A percentile compares a stretch with the other conserved stretches of the same genome.
Evolutionary conservation across 1,140 invertebrate species (phyloP).

Genomic region (Ceratina calcarata): DNA sequence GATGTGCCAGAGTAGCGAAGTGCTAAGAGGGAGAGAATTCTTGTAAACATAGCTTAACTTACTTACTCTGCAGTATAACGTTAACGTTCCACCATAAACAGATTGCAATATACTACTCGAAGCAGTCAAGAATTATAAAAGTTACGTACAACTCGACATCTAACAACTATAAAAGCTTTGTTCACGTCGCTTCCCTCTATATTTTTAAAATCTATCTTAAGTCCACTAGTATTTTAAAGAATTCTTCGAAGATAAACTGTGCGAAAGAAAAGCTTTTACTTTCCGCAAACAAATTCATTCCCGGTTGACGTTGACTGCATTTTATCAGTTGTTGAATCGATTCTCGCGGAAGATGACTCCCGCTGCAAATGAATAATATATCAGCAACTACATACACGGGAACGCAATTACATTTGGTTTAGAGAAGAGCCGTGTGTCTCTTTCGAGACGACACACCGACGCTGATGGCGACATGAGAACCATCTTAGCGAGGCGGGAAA

Average conservation of each 20-base stretch:
- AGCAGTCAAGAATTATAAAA: too few relatives aligned
- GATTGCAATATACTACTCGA: too few relatives aligned
- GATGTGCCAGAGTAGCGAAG: neutral
- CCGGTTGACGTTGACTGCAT: neutral
- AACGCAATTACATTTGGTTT: constrained; percentile 41
- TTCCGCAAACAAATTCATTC: too few relatives aligned
- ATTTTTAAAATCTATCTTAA: too few relatives aligned
- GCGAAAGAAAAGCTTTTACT: too few relatives aligned
- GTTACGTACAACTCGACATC: too few relatives aligned
- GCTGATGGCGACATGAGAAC: constrained; percentile 35
- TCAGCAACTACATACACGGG: constrained; percentile 32
- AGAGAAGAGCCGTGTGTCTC: neutral
- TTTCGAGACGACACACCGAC: constrained; percentile 6
- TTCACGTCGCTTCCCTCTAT: too few relatives aligned
- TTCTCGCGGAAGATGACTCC: neutral
- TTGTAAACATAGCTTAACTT: constrained; percentile 2
- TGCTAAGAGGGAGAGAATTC: neutral
- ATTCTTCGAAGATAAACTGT: too few relatives aligned
- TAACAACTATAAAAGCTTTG: too few relatives aligned
- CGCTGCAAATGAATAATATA: constrained; percentile 31
- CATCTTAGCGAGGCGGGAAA: constrained; percentile 39
- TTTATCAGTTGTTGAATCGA: neutral
- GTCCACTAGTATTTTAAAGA: too few relatives aligned
- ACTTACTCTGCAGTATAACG: neutral
- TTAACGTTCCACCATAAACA: neutral